Evolutionary conservation across 2,888 invertebrate genomes (phyloP), one percentile per base, ranked within the genome.

Genomic region (Lacanobia oleracea): DNA sequence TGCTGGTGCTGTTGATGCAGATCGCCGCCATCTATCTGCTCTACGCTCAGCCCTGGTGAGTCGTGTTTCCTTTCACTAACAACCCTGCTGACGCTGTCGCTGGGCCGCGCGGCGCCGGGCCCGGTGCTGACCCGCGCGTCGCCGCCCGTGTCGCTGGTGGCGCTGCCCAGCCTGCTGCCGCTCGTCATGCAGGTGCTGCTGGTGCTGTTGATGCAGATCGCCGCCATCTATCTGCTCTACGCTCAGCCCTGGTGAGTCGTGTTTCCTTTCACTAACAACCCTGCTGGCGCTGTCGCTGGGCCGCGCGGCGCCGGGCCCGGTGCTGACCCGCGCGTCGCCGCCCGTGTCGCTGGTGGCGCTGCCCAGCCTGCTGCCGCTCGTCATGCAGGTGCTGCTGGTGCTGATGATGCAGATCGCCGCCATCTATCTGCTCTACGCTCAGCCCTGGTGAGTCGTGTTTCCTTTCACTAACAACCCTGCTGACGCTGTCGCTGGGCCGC

Each of bases 261-360:
- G 4, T 9, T 21, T 56, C 12, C 33, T 33, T 33, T 33, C 33
- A 33, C 96, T 98, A 62, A 97, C 98, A n/a, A 98, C 98, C 7
- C 96, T 97, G 51, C 95, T 98, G 84, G 98, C 98, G 67, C 94
- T 98, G 61, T 97, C 97, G 9, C 97, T 98, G 96, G 98, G 98
- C 0, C 96, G 97, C 82, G 97, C 97, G 67, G 93, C 94, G 54
- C 97, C 98, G 0, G 96, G 97, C 23, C 92, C 96, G 5, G 86
- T 90, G 23, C 94, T 98, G 43, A 96, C 97, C 7, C 88, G 95
- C 27, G 95, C 95, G 85, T 96, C 97, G 64, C 98, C 98, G 40
- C 96, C 97, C 76, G 97, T 97, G 48, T 97, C 97, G 63, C 95
- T 98, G 23, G 96, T 98, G 37, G 97, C 97, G 1, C 86, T 96